Base-by-base conservation (phyloP, 2,888 invertebrate species). In the Agrilus cyanescens region DNA sequence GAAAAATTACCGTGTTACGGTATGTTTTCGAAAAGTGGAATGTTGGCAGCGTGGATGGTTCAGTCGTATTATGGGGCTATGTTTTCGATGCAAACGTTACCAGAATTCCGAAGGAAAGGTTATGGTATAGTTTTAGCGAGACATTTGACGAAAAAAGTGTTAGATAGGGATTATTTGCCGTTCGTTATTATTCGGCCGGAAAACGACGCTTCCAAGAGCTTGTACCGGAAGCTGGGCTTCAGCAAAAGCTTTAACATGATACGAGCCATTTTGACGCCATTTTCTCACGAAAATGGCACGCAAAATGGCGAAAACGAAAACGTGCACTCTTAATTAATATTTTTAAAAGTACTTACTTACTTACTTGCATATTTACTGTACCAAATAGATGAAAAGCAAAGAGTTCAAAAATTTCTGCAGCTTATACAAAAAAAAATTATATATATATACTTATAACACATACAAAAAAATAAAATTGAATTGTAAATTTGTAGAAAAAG, bases 31-130 rank as follows among this genome's bases (percentile, higher is more conserved):
- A 75, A 57, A 53, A 74, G 74, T 42, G 84, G 82, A 38, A 77
- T 81, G 56, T 69, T 88, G 50, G 87, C 86, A 30, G 88, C 88
- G 18, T 88, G 88, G 88, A 88, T 88, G 88, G 84, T 88, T 37
- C 88, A 88, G 65, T 86, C 86, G 14, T 88, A 88, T 67, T 88
- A 88, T 66, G 88, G 88, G 16, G 88, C 88, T 48, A 88, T 88
- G 88, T 88, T 88, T 70, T 87, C 87, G 39, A 88, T 88, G 88
- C 87, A 88, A 68, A 88, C 88, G 44, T 76, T 79, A 50, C 66
- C 66, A 8, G 67, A 65, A 49, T 68, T 61, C 51, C 55, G 67
- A 42, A 57, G 68, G 45, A 68, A 67, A 56, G 68, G 67, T 40
- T 83, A 81, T 66, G 85, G 85, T 52, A 81, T 83, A 51, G 78